Percentiles rank a stretch among this genome's conserved stretches.
Conservation (phyloP, 30 jellyfish, hydroid and myxozoan species). For the Aurelia coerulea region DNA sequence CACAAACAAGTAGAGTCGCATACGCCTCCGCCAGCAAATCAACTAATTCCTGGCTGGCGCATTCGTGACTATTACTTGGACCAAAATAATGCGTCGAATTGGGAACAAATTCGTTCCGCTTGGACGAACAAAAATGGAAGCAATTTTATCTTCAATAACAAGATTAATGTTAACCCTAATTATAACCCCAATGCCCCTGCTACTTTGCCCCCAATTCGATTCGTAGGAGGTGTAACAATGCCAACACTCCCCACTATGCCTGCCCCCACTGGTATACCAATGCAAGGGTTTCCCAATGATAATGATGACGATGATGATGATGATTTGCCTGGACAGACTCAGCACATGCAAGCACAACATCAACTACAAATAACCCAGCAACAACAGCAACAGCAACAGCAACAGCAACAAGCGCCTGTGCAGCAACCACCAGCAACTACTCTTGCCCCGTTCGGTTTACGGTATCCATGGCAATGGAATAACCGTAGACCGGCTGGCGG, state of each 20-base stretch:
- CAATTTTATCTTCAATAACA: constrained; percentile 51
- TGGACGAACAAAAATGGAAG: constrained; percentile 65
- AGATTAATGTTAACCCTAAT: constrained; percentile 45
- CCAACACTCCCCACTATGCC: constrained; percentile 56
- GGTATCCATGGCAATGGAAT: constrained; percentile 75
- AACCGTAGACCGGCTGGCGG: constrained; percentile 50
- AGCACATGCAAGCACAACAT: too few species aligned
- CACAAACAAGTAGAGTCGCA: neutral
- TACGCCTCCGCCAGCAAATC: constrained; percentile 7
- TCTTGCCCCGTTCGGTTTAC: constrained; percentile 43
- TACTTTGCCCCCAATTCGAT: constrained; percentile 47
- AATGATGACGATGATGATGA: constrained; percentile 58
- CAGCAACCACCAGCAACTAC: constrained; percentile 25
- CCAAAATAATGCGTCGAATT: constrained; percentile 52
- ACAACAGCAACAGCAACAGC: too few species aligned
- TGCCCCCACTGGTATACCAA: constrained; percentile 53
- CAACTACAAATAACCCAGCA: neutral
- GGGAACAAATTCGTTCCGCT: constrained; percentile 73
- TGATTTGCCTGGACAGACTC: neutral
- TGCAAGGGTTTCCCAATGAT: constrained; percentile 34
- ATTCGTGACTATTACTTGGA: constrained; percentile 61
- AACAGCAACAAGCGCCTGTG: constrained; percentile 30
- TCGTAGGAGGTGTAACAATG: constrained; percentile 51
- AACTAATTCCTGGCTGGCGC: constrained; percentile 56
- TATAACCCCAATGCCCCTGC: constrained; percentile 17